Evolutionary conservation across 2,113 vertebrate species (phyloP), one percentile per base, ranked within the genome.

Genomic region (Actenoides hombroni): DNA sequence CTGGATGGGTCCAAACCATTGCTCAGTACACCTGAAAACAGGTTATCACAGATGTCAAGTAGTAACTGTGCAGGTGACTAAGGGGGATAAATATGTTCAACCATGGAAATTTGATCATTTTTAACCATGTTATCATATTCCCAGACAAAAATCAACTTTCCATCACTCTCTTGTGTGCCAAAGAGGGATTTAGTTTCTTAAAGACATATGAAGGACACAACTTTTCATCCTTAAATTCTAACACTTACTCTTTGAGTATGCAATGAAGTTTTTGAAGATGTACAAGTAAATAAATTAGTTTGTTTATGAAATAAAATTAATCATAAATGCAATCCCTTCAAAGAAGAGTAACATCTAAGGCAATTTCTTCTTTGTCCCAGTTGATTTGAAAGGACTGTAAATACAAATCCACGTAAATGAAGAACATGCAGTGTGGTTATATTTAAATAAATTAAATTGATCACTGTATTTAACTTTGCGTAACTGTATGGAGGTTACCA

Each of bases 261-360:
- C 60, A 92, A 37, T 2, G 1, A 78, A 31, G 19, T 92, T 95
- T 92, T 69, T 91, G 69, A 96, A 94, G 77, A 75, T 23, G 74
- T 48, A 86, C 5, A 19, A 93, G 51, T 70, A 95, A 94, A 94
- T 86, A 26, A 89, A 96, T 88, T 60, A 68, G 83, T 95, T 90
- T 86, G 71, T 93, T 95, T 95, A 89, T 75, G 69, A 94, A 94
- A 88, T 75, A 75, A 68, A 71, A 65, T 56, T 84, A 92, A 92
- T 87, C 35, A 87, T 67, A 75, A 90, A 89, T 86, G 76, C 75
- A 73, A 14, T 53, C 44, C 60, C 77, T 95, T 95, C 93, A 97
- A 96, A 95, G 92, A 78, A 42, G 16, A 95, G 26, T 10, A 82
- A 61, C 89, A 91, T 95, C 93, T 95, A 64, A 96, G 53, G 74